Evolutionary conservation across 2,888 invertebrate genomes (phyloP), one percentile per base, ranked within the genome.

Genomic region (Operophtera brumata): DNA sequence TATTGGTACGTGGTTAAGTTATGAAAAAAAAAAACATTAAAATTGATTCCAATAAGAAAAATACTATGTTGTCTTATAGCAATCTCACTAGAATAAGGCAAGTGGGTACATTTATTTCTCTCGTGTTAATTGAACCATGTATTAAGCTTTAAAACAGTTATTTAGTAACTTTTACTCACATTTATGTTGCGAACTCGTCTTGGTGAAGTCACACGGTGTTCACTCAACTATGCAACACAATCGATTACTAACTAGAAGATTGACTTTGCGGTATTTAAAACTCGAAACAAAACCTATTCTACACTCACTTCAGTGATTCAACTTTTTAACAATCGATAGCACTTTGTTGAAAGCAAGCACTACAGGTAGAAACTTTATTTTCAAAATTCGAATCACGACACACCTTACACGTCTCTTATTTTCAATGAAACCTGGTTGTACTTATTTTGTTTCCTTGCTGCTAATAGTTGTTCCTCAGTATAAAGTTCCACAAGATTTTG

Each of bases 91-190:
- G 63, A 69, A 71, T 65, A 66, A 2, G 20, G 4, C 47, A 47
- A 57, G 49, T 35, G 40, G 49, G 57, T 64, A 53, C 61, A 59
- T 64, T 65, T 59, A 5, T 56, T 52, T 34, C 34, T 8, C 61
- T 48, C 58, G 59, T 69, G 67, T 47, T 71, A 68, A 72, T 70
- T 69, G 63, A 73, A 76, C 65, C 69, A 69, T 69, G 46, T 40
- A 35, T 8, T 44, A 28, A 34, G 39, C 62, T 34, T 3, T 70
- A 67, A 54, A 75, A 85, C 84, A 82, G 84, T 82, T 82, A 84
- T 72, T 68, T 67, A 71, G 64, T 70, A 74, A 82, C 80, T 84
- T 82, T 82, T 85, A 87, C 86, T 88, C 70, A 87, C 86, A 75
- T 82, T 86, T 77, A 67, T 64, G 73, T 79, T 70, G 71, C 67